phyloP scores from a whole-genome alignment of 2,888 invertebrate species.

The Pristionchus arcanus region DNA sequence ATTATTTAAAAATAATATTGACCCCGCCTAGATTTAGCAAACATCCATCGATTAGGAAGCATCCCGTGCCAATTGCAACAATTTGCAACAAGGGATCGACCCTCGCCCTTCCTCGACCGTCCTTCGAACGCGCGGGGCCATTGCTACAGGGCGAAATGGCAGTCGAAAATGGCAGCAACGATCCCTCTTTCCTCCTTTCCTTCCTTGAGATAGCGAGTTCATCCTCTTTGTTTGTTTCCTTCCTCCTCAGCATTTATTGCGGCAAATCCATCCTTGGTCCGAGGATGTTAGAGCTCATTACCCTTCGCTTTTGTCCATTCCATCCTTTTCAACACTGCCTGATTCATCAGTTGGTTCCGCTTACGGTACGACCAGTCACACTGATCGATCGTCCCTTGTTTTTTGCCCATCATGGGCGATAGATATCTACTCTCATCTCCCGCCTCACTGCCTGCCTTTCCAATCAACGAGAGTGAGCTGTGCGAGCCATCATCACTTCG shows the following conservation, averaged over 20 bases:
- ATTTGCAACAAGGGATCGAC: not conserved
- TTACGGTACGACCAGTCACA: not conserved
- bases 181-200: not conserved
- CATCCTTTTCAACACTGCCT: not conserved
- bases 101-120: not conserved
- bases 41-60: too few species aligned
- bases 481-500: not conserved
- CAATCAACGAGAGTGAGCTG: constrained; percentile 17
- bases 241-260: not conserved
- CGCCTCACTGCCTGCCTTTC: not conserved
- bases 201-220: not conserved
- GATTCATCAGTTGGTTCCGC: not conserved
- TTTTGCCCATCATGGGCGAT: not conserved
- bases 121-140: not conserved
- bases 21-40: too few species aligned
- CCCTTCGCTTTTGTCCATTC: not conserved
- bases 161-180: not conserved
- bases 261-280: not conserved
- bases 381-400: not conserved
- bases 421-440: constrained; percentile 2
- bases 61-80: not conserved
- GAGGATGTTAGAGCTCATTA: not conserved
- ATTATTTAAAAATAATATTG: too few species aligned
- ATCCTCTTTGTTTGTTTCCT: not conserved
- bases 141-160: not conserved